These are phyloP conservation scores for Ophiodon elongatus DNA, from an alignment of 2,113 vertebrate species.

Conservation along the genomic window DNA sequence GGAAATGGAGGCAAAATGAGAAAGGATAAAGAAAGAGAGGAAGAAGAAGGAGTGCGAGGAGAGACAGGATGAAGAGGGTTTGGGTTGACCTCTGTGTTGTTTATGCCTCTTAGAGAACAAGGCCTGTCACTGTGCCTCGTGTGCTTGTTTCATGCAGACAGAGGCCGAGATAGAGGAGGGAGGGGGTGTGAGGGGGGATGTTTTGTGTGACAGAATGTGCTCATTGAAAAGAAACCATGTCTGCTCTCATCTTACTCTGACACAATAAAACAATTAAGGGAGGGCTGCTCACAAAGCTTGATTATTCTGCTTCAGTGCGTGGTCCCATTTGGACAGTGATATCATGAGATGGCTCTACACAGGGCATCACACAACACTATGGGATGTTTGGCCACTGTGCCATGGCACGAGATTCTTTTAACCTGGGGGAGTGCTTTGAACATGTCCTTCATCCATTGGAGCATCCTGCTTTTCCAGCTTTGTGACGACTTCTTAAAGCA, in stretches of 20 bases:
- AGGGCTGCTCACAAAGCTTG: conserved; percentile 64
- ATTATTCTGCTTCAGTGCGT: conserved; percentile 67
- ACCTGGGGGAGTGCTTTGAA: not conserved
- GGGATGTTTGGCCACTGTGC: conserved; percentile 14
- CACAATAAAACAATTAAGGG: conserved; percentile 71
- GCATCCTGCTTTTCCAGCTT: not conserved
- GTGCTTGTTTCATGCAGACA: conserved; percentile 59
- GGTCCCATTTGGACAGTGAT: conserved; percentile 62
- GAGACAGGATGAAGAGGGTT: conserved; percentile 61
- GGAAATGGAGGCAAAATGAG: conserved; percentile 15
- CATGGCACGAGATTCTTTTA: not conserved
- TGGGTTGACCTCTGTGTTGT: conserved; percentile 61
- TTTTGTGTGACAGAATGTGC: conserved; percentile 68
- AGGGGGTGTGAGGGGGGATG: conserved; percentile 1
- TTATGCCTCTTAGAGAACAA: conserved; percentile 72
- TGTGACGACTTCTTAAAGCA: conserved; percentile 9
- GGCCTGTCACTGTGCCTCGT: conserved; percentile 62
- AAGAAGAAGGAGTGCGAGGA: not conserved
- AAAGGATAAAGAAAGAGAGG: conserved; percentile 6
- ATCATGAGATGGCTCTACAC: conserved; percentile 65
- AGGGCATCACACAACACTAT: conserved; percentile 33
- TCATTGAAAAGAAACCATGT: conserved; percentile 71
- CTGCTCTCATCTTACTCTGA: conserved; percentile 74
- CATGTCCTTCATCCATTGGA: not conserved
- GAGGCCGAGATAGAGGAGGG: conserved; percentile 39